These are phyloP conservation scores for Harpagoxenus sublaevis DNA, from an alignment of 2,888 invertebrate species.

Conservation along the genomic window DNA sequence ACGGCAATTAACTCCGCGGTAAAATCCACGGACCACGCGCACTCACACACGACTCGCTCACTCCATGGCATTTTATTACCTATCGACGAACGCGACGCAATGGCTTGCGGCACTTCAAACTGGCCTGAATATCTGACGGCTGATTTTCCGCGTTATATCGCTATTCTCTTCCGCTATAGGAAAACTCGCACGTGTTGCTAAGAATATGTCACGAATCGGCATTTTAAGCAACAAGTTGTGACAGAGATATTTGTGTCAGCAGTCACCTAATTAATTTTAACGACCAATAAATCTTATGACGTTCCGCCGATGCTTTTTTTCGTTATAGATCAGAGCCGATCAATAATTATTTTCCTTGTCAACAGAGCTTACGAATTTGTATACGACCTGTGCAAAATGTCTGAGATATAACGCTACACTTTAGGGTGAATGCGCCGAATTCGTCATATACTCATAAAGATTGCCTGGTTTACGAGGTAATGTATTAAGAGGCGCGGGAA, in stretches of 20 bases:
- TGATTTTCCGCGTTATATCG: conserved; percentile 69
- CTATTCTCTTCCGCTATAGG: conserved; percentile 59
- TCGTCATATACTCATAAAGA: not conserved
- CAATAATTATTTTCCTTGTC: not conserved
- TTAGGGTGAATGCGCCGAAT: not conserved
- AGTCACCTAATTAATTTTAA: not conserved
- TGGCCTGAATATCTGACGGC: conserved; percentile 49
- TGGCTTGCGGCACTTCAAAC: not conserved
- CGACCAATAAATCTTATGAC: not conserved
- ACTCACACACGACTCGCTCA: not conserved
- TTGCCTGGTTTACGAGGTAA: not conserved
- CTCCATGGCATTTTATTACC: not conserved
- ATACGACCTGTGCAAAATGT: not conserved
- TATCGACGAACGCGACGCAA: not conserved
- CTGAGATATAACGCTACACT: not conserved
- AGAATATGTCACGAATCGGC: not conserved
- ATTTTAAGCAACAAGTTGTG: not conserved
- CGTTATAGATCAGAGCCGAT: not conserved
- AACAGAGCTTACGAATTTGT: not conserved
- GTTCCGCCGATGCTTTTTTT: not conserved
- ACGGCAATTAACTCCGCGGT: conserved; percentile 29
- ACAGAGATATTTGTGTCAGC: not conserved
- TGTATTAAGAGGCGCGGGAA: conserved; percentile 6
- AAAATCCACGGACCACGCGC: conserved; percentile 2
- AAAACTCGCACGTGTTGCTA: conserved; percentile 4